A percentile compares a stretch with the other conserved stretches of the same genome.
Evolutionary conservation across 2,113 vertebrate species (phyloP).

Genomic region (Osmerus eperlanus): DNA sequence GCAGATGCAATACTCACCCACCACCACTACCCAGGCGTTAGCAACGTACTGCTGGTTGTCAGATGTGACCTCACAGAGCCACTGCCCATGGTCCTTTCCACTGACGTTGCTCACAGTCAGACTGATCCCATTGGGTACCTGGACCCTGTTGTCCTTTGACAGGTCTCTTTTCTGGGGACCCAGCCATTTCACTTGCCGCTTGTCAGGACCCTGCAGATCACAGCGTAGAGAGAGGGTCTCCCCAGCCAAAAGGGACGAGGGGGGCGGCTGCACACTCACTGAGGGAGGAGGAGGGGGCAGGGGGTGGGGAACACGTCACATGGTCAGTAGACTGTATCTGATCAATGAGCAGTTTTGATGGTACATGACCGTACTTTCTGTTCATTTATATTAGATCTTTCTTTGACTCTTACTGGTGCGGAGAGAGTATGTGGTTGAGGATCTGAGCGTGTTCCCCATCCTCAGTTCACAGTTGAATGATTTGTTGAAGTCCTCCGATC

Average conservation of each 20-base stretch:
- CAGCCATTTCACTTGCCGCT: constrained; percentile 24
- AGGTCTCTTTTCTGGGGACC: background rate
- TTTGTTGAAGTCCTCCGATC: constrained; percentile 29
- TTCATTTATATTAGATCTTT: background rate
- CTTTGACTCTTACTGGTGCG: constrained; percentile 36
- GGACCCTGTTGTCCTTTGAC: rapidly evolving
- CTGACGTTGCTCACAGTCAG: rapidly evolving
- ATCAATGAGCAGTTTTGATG: too few relatives aligned
- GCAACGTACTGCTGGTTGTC: rapidly evolving
- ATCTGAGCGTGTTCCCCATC: rapidly evolving
- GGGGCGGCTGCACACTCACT: constrained; percentile 20
- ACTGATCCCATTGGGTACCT: rapidly evolving
- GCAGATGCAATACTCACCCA: constrained; percentile 53
- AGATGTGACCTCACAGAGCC: constrained; percentile 49
- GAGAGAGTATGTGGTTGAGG: constrained; percentile 18
- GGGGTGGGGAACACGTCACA: background rate
- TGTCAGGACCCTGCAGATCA: rapidly evolving
- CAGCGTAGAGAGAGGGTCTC: constrained; percentile 22
- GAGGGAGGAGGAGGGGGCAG: background rate
- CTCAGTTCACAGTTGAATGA: constrained; percentile 5
- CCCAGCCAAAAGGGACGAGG: constrained; percentile 15
- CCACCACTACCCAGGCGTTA: constrained; percentile 31
- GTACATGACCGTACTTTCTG: too few relatives aligned
- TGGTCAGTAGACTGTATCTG: too few relatives aligned
- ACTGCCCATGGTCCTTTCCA: constrained; percentile 44